Percentiles rank a stretch among this genome's conserved stretches.
Conservation (phyloP, 2,797 vertebrate genomes). For the Chaetophractus vellerosus region DNA sequence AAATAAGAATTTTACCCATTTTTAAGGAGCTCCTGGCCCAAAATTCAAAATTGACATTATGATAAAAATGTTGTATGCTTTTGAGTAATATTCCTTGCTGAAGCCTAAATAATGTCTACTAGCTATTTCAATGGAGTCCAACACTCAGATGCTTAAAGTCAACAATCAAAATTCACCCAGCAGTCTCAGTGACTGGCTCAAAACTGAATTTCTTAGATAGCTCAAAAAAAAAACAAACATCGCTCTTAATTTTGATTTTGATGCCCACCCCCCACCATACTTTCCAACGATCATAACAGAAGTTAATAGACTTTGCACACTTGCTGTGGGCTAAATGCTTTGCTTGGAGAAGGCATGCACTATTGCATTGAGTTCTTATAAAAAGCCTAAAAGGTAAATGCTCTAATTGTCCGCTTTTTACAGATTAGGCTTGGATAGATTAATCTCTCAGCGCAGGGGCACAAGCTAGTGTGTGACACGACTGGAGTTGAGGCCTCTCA, state of each 20-base stretch:
- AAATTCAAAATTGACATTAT: slow-evolving; percentile 12
- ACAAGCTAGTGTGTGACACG: not conserved
- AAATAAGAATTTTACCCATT: not conserved
- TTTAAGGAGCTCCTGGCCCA: slow-evolving; percentile 16
- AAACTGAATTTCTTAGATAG: slow-evolving; percentile 9
- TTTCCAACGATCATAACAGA: not conserved
- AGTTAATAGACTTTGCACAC: not conserved
- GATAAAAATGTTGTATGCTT: slow-evolving; percentile 52
- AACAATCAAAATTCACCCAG: slow-evolving; percentile 12
- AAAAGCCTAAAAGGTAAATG: not conserved
- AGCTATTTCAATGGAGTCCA: slow-evolving; percentile 11
- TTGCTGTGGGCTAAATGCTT: not conserved
- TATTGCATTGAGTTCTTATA: not conserved
- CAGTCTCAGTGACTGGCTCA: slow-evolving; percentile 1
- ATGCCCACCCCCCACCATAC: not conserved
- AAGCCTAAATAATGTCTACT: slow-evolving; percentile 23
- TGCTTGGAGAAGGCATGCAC: not conserved
- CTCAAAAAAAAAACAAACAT: slow-evolving; percentile 56
- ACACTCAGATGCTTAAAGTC: slow-evolving; percentile 21
- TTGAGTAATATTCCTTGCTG: slow-evolving; percentile 1
- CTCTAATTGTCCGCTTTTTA: not conserved
- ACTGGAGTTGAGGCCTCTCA: not conserved
- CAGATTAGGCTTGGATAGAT: not conserved
- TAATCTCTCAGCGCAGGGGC: not conserved
- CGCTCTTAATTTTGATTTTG: not conserved